Conservation (phyloP, 2,113 vertebrate genomes). For the Pteronura brasiliensis region DNA sequence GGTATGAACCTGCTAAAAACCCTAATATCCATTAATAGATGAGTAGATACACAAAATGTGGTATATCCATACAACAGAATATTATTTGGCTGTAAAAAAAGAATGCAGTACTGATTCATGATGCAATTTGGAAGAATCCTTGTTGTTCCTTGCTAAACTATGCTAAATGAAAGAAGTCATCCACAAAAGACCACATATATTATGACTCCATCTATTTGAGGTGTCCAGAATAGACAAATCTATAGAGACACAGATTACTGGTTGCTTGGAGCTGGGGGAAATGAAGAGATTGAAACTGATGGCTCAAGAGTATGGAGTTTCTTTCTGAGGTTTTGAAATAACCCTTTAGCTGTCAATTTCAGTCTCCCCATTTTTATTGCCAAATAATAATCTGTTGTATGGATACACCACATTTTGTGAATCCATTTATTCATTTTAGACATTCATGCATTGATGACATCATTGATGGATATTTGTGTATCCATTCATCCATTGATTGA, state of each 20-base stretch:
- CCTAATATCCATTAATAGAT: background rate
- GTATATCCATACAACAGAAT: background rate
- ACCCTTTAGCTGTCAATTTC: background rate
- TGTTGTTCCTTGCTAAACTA: background rate
- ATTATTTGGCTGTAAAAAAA: background rate
- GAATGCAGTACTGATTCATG: background rate
- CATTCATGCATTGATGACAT: no score
- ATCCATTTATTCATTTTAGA: background rate
- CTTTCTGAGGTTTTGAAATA: background rate
- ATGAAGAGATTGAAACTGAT: background rate
- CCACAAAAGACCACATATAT: background rate
- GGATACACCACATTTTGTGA: background rate
- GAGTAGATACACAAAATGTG: background rate
- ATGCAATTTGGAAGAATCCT: background rate
- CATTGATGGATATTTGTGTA: background rate
- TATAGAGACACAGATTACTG: background rate
- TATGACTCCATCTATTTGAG: background rate
- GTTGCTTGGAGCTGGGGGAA: background rate
- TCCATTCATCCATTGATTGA: background rate
- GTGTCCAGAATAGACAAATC: background rate
- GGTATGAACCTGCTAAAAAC: background rate
- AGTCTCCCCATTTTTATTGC: background rate
- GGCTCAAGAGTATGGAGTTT: background rate
- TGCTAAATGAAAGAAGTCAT: background rate
- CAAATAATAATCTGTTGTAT: background rate